Evolutionary conservation across 1,140 invertebrate genomes (phyloP).

Genomic region (Achroia grisella): DNA sequence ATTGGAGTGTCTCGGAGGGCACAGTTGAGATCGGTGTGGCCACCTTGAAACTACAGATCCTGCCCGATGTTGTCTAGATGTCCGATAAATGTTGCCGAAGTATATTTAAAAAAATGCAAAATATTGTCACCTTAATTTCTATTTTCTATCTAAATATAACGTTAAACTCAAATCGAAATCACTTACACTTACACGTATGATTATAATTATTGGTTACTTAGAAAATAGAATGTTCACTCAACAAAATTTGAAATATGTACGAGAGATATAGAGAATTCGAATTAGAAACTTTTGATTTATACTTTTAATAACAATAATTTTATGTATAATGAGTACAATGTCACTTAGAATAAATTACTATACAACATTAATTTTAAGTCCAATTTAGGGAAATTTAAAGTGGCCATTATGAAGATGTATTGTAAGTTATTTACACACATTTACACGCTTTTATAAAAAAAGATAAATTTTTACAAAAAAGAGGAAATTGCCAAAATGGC

Average conservation of each 20-base stretch:
- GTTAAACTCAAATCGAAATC: not conserved
- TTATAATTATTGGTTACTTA: no score
- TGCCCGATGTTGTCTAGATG: not conserved
- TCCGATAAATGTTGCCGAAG: not conserved
- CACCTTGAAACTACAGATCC: not conserved
- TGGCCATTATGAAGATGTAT: not conserved
- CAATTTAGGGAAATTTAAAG: not conserved
- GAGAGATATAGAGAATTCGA: no score
- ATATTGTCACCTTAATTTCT: not conserved
- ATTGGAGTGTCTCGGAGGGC: slow-evolving; percentile 50
- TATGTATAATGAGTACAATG: no score
- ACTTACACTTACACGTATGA: not conserved
- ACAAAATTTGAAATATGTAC: no score
- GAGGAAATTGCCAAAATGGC: not conserved
- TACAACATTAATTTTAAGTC: no score
- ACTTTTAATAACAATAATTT: no score
- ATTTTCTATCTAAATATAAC: not conserved
- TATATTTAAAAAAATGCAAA: not conserved
- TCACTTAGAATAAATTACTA: no score
- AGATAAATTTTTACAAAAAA: not conserved
- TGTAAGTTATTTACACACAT: not conserved
- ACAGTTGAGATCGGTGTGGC: not conserved
- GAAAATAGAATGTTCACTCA: no score
- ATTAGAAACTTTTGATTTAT: no score
- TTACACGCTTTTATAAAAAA: not conserved